Percentiles rank a stretch among this genome's conserved stretches.
Conservation (phyloP, 2,113 vertebrate species). For the Delphinus delphis region DNA sequence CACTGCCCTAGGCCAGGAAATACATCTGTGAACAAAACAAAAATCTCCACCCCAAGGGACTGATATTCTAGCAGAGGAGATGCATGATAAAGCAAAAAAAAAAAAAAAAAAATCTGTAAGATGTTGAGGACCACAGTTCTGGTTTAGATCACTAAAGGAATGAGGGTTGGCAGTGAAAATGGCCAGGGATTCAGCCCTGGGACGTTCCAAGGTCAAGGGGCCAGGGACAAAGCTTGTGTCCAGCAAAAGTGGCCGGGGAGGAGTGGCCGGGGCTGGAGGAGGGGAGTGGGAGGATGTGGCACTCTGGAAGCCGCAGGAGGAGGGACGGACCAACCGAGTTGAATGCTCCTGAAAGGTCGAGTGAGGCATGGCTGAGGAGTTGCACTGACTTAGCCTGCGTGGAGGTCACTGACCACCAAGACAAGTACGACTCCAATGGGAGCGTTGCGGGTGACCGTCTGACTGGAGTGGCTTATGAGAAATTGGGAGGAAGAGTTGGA, state of each 20-base stretch:
- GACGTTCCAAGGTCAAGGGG: not conserved
- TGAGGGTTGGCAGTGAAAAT: not conserved
- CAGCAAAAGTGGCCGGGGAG: not conserved
- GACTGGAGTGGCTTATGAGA: not conserved
- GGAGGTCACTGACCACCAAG: fast-evolving
- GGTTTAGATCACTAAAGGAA: not conserved
- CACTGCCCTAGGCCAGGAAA: not conserved
- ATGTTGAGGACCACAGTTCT: not conserved
- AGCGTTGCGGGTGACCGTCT: fast-evolving
- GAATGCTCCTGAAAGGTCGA: no score
- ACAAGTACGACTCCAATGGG: fast-evolving
- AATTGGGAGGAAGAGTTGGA: not conserved
- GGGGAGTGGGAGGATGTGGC: not conserved
- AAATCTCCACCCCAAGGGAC: fast-evolving
- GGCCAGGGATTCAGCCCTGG: not conserved
- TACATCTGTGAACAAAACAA: not conserved
- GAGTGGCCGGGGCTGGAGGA: not conserved
- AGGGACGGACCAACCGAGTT: fast-evolving
- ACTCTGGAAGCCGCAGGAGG: not conserved
- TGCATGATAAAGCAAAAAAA: fast-evolving
- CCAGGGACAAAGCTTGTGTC: not conserved
- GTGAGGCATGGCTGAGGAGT: not conserved
- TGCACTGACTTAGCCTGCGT: fast-evolving
- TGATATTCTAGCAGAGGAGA: no score
- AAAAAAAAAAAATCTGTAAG: not conserved